Base-by-base conservation (phyloP, 2,888 invertebrate genomes). In the Oscheius onirici region DNA sequence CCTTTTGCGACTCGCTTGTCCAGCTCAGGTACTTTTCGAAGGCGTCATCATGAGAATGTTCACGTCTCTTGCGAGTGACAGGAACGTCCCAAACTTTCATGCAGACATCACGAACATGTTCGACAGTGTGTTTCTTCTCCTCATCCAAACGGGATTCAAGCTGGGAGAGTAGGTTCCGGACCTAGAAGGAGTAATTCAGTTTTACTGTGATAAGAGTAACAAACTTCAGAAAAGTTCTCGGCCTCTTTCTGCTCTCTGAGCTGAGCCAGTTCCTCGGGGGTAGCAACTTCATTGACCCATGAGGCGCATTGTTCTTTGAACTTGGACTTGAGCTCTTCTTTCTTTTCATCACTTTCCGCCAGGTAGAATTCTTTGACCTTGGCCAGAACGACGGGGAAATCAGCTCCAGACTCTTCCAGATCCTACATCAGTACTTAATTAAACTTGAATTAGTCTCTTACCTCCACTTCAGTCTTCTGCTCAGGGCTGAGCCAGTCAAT, bases 121-220 rank as follows among this genome's bases (percentile, higher is more conserved):
- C 78, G 34, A 80, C 77, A 11, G 75, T 78, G 68, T 80, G 77
- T 69, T 77, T 75, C 65, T 74, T 73, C 34, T 76, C 73, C 41
- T 78, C 78, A 10, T 72, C 73, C 8, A 78, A 58, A n/a, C 74
- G 34, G 5, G 44, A 68, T 55, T 78, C 78, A 51, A 78, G 54
- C 17, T 68, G 68, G 1, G 61, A 55, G 15, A 80, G 67, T 20
- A 73, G 72, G 20, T 11, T 55, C 26, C 11, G 6, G 8, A 55
- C 17, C 17, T 49, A 34, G 0, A 34, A 34, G 34, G 34, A 3
- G 3, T 34, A 34, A 6, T 69, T 67, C 60, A 75, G 55, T 1
- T 13, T 13, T 20, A 49, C 34, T 6, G 49, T 20, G n/a, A n/a
- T n/a, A n/a, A n/a, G n/a, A n/a, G n/a, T 20, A 49, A 10, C 49